Conservation (phyloP, 1,140 invertebrate species). For the Intoshia linei region DNA sequence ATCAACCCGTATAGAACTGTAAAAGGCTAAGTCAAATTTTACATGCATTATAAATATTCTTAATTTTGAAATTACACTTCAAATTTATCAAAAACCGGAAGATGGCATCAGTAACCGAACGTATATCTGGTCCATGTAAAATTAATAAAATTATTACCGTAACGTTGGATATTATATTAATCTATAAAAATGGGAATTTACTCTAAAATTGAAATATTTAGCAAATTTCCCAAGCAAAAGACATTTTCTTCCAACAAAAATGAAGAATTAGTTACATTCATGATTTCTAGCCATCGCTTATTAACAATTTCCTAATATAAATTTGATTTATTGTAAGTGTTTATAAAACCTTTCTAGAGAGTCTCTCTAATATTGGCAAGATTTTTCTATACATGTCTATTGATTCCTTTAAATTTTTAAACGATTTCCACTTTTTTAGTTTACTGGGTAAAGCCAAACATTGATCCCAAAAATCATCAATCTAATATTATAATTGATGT, state of each 20-base stretch:
- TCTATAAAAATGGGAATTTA: slow-evolving; percentile 8
- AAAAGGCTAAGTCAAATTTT: too few relatives aligned
- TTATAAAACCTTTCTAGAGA: slow-evolving; percentile 15
- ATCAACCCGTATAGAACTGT: too few relatives aligned
- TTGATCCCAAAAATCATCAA: slow-evolving; percentile 20
- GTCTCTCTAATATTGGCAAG: slow-evolving; percentile 16
- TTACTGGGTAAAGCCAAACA: slow-evolving; percentile 19
- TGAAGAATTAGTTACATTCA: slow-evolving; percentile 19
- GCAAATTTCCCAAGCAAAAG: slow-evolving; percentile 17
- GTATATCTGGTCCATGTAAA: too few relatives aligned
- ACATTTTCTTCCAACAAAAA: slow-evolving; percentile 21
- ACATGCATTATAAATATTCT: too few relatives aligned
- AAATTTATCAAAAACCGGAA: too few relatives aligned
- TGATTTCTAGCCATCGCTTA: slow-evolving; percentile 22
- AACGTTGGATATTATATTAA: neutral
- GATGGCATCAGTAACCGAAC: too few relatives aligned
- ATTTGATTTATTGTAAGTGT: neutral
- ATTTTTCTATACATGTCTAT: slow-evolving; percentile 17
- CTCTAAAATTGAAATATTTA: slow-evolving; percentile 21
- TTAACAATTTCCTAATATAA: slow-evolving; percentile 20
- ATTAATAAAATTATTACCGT: too few relatives aligned
- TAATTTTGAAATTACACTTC: too few relatives aligned
- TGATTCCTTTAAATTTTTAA: slow-evolving; percentile 15
- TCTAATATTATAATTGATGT: slow-evolving; percentile 11
- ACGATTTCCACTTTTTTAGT: slow-evolving; percentile 21